A percentile compares a stretch with the other conserved stretches of the same genome.
Evolutionary conservation across 2,113 vertebrate species (phyloP).

Genomic region (Elephas maximus): DNA sequence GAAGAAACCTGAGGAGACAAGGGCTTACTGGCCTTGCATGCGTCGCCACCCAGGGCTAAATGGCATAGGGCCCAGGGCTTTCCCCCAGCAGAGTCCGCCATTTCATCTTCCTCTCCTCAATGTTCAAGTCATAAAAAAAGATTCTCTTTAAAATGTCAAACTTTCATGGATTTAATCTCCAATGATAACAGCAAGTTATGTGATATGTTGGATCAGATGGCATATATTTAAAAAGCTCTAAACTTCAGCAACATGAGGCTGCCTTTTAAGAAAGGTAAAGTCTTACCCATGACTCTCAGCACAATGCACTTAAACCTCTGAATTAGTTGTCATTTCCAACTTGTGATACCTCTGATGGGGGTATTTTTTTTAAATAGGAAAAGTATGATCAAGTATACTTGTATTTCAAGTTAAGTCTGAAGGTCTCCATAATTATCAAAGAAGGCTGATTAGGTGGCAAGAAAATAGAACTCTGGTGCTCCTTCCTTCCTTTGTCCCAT

Average conservation of each 20-base stretch:
- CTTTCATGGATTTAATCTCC: background rate
- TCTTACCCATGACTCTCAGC: background rate
- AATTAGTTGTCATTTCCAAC: background rate
- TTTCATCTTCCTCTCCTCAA: background rate
- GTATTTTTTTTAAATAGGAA: background rate
- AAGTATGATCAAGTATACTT: background rate
- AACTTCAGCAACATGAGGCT: background rate
- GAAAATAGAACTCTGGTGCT: background rate
- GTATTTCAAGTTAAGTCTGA: background rate
- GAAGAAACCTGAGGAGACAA: background rate
- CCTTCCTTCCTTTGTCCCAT: background rate
- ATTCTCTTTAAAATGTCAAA: background rate
- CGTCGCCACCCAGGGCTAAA: background rate
- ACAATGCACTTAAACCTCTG: background rate
- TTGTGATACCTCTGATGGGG: background rate
- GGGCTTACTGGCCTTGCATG: too few relatives aligned
- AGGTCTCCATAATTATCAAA: background rate
- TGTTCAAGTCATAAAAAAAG: background rate
- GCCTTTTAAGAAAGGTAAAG: background rate
- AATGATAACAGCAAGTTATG: background rate
- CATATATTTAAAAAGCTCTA: background rate
- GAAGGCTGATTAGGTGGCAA: background rate
- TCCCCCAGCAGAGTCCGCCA: too few relatives aligned
- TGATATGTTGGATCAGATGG: too few relatives aligned
- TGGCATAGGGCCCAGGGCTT: background rate